Base-by-base conservation (phyloP, 2,113 vertebrate species). In the Xyrauchen texanus region DNA sequence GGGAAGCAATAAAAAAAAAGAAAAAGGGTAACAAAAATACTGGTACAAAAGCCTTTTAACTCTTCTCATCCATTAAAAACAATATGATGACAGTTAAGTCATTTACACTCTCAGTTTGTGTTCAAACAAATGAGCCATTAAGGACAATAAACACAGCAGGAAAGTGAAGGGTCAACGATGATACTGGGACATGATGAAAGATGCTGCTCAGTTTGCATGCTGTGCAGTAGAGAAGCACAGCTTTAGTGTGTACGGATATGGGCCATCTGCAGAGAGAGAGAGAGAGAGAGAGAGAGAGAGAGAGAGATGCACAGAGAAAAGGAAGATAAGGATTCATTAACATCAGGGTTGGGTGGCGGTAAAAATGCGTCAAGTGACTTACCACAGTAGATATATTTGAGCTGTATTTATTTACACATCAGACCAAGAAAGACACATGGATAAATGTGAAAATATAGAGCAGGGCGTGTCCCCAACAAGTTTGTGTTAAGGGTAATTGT, bases 181-280 rank as follows among this genome's bases (percentile, higher is more conserved):
- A 57, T 13, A 5, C 45, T 21, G 12, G 53, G 69, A 21, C 65
- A 3, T 42, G 66, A 62, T 12, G 6, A 58, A 58, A 58, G 12
- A 58, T 15, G 12, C 5, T 21, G 60, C 10, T 95, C 92, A 97
- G 84, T 95, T 96, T 87, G 95, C 92, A 6, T 97, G 94, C 86
- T 98, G 96, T 53, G 95, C 94, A 0, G 96, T 96, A 42, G 96
- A 98, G 92, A 97, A 97, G 88, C 96, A 98, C 89, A 98, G 87
- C 87, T 98, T 98, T 86, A 98, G 92, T 71, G 96, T 97, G 84
- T 96, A 97, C 0, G 96, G 96, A 81, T 97, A 98, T 0, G 95
- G 96, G 34, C 96, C 96, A 89, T 94, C 96, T 98, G 83, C 0
- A 68, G 55, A 7, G 42, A 34, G 2, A 61, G 16, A 63, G 69